Percentiles rank a stretch among this genome's conserved stretches.
phyloP scores from a whole-genome alignment of 2,888 invertebrate species.

The Tillus elongatus region DNA sequence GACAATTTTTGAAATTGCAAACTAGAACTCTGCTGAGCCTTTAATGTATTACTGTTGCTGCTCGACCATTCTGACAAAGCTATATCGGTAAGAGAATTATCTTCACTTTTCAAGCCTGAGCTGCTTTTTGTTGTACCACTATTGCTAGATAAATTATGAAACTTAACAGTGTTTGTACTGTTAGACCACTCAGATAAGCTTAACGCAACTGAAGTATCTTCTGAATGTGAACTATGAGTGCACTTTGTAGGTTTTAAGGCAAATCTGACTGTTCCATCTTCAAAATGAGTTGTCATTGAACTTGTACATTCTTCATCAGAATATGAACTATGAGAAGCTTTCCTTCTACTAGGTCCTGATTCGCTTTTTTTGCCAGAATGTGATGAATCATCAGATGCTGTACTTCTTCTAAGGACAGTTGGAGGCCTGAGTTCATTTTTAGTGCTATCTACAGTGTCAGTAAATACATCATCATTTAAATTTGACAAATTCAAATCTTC shows the following conservation, averaged over 20 bases:
- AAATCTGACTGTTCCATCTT: slow-evolving; percentile 71
- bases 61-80: slow-evolving; percentile 77
- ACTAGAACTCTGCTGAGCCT: slow-evolving; percentile 46
- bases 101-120: slow-evolving; percentile 64
- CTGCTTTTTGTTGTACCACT: slow-evolving; percentile 52
- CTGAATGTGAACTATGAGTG: slow-evolving; percentile 75
- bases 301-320: slow-evolving; percentile 61
- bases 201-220: slow-evolving; percentile 77
- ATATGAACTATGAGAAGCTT: slow-evolving; percentile 54
- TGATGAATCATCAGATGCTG: slow-evolving; percentile 39
- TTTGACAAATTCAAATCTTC: slow-evolving; percentile 43
- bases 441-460: slow-evolving; percentile 31
- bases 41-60: slow-evolving; percentile 70
- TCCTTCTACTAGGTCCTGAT: slow-evolving; percentile 20
- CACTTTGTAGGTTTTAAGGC: slow-evolving; percentile 72
- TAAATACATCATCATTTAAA: slow-evolving; percentile 42
- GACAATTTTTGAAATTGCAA: slow-evolving; percentile 40
- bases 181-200: slow-evolving; percentile 85
- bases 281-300: slow-evolving; percentile 65
- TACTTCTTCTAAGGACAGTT: slow-evolving; percentile 38
- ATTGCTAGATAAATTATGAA: slow-evolving; percentile 61
- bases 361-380: slow-evolving; percentile 32
- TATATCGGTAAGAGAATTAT: slow-evolving; percentile 62
- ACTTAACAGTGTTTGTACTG: slow-evolving; percentile 76
- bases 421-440: slow-evolving; percentile 38